Conservation (phyloP, 2,888 invertebrate species). For the Silvanus unidentatus region DNA sequence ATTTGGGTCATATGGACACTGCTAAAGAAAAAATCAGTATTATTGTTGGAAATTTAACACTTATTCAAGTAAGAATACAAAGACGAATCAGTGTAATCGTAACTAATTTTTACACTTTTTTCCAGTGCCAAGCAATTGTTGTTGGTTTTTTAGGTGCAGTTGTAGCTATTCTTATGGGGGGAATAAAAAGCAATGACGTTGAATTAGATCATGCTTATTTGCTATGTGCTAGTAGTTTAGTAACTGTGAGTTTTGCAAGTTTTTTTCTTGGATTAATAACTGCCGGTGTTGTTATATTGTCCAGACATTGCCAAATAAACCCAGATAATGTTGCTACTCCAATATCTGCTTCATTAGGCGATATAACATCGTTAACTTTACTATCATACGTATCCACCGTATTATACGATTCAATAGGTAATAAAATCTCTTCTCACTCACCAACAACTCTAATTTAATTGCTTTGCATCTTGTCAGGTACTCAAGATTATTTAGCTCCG, state of each 20-base stretch:
- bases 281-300: slow-evolving; percentile 64
- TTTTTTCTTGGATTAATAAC: slow-evolving; percentile 66
- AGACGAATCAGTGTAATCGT: no score
- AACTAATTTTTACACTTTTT: neutral
- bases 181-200: slow-evolving; percentile 57
- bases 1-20: slow-evolving; percentile 70
- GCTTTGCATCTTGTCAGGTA: slow-evolving; percentile 41
- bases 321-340: slow-evolving; percentile 79
- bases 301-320: slow-evolving; percentile 64
- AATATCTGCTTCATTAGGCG: slow-evolving; percentile 74
- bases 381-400: slow-evolving; percentile 55
- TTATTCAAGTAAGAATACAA: slow-evolving; percentile 56
- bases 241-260: slow-evolving; percentile 71
- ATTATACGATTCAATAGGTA: slow-evolving; percentile 54
- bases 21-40: slow-evolving; percentile 58
- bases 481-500: slow-evolving; percentile 60
- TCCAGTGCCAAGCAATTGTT: slow-evolving; percentile 64
- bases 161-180: slow-evolving; percentile 64
- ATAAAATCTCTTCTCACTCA: no score
- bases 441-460: neutral
- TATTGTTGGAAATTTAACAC: slow-evolving; percentile 67
- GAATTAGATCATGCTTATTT: slow-evolving; percentile 63
- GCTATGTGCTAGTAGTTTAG: slow-evolving; percentile 66
- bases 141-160: slow-evolving; percentile 67
- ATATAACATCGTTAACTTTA: slow-evolving; percentile 63